These are phyloP conservation scores for Drosophila lacicola DNA, from an alignment of 2,888 invertebrate species.

Conservation along the genomic window DNA sequence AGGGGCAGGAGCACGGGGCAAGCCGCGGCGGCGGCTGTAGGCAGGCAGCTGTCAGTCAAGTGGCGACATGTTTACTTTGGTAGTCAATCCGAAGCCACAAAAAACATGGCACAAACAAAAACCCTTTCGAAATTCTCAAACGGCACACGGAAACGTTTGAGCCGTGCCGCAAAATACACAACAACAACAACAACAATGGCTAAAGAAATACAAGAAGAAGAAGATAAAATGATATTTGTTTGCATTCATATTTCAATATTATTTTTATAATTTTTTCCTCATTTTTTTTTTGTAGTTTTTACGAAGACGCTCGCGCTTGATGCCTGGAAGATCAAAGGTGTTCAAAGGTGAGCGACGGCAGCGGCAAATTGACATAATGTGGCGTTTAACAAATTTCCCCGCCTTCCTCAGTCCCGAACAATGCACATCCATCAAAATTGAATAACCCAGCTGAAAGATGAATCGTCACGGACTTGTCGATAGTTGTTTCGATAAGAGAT, in stretches of 20 bases:
- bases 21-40: constrained; percentile 26
- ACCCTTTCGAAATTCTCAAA: constrained; percentile 63
- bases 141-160: constrained; percentile 52
- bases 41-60: constrained; percentile 78
- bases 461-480: constrained; percentile 26
- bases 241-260: constrained; percentile 79
- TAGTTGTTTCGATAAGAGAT: constrained; percentile 2
- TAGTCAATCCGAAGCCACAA: constrained; percentile 58
- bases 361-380: constrained; percentile 84
- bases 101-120: constrained; percentile 44
- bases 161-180: constrained; percentile 70
- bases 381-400: constrained; percentile 82
- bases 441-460: constrained; percentile 42
- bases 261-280: constrained; percentile 34
- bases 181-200: constrained; percentile 11
- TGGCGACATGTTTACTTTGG: constrained; percentile 76
- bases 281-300: not conserved
- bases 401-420: constrained; percentile 8
- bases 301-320: constrained; percentile 47
- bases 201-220: constrained; percentile 10
- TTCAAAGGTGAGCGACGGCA: constrained; percentile 63
- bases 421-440: constrained; percentile 70
- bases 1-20: not conserved
- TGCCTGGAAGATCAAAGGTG: constrained; percentile 65
- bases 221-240: constrained; percentile 53